Evolutionary conservation across 2,797 vertebrate species (phyloP).

Genomic region (Allobates femoralis): DNA sequence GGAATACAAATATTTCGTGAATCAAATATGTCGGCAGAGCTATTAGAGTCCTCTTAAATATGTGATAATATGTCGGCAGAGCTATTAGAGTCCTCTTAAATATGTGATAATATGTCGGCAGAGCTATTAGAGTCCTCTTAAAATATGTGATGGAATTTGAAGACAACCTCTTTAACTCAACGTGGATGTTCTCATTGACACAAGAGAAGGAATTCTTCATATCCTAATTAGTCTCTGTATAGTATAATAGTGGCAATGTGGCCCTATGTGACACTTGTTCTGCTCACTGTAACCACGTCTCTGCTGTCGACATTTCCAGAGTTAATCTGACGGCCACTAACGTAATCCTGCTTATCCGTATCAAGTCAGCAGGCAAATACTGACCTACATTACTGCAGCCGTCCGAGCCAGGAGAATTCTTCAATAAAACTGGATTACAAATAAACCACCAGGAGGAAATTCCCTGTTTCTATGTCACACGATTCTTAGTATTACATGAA

Average conservation of each 20-base stretch:
- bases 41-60: not conserved
- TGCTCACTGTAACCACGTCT: conserved; percentile 2
- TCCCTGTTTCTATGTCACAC: conserved; percentile 23
- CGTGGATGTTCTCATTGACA: not conserved
- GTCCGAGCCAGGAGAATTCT: not conserved
- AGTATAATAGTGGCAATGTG: not conserved
- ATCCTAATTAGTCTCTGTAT: no score
- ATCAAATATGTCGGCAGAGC: not conserved
- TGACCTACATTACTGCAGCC: conserved; percentile 56
- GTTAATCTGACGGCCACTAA: conserved; percentile 46
- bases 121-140: not conserved
- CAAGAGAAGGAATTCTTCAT: not conserved
- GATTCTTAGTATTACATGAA: not conserved
- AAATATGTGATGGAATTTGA: not conserved
- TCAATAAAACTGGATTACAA: conserved; percentile 24
- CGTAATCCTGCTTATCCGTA: conserved; percentile 56
- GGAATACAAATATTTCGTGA: no score
- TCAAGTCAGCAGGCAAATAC: conserved; percentile 44
- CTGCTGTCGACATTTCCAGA: conserved; percentile 29
- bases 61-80: not conserved
- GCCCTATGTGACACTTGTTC: conserved; percentile 1
- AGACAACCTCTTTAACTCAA: not conserved
- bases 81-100: not conserved
- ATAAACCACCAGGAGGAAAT: not conserved
- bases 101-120: not conserved